phyloP scores from a whole-genome alignment of 1,140 invertebrate species.

The Macrotrachela quadricornifera region DNA sequence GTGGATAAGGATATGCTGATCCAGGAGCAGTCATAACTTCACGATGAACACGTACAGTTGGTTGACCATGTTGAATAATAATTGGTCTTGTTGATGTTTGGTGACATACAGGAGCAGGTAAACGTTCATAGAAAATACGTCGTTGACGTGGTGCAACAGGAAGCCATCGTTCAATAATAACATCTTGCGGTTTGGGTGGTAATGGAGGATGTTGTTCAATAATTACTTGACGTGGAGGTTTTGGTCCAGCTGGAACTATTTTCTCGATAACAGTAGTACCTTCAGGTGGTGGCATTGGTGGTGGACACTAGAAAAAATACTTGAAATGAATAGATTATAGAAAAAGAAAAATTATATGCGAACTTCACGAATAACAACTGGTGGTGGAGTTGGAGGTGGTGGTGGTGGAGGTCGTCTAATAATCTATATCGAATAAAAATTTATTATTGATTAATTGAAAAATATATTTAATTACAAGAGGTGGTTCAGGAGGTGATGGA shows the following conservation, averaged over 20 bases:
- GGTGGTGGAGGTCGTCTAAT: slow-evolving; percentile 3
- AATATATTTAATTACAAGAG: background rate
- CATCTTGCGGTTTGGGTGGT: slow-evolving; percentile 3
- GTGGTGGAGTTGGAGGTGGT: slow-evolving; percentile 1
- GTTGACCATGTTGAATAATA: no score
- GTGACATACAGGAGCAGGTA: no score
- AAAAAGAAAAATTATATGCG: no score
- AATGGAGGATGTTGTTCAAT: slow-evolving; percentile 2
- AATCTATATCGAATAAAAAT: background rate
- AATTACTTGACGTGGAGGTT: slow-evolving; percentile 6
- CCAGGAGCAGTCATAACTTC: no score
- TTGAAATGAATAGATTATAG: no score
- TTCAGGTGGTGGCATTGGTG: background rate
- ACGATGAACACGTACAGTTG: no score
- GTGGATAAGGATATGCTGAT: no score
- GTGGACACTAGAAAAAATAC: background rate
- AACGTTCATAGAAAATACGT: slow-evolving; percentile 2
- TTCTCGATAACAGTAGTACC: background rate
- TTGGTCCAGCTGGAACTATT: background rate
- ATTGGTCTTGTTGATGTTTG: no score
- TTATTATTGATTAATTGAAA: no score
- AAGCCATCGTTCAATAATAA: slow-evolving; percentile 8
- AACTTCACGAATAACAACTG: slow-evolving; percentile 5
- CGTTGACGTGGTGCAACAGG: background rate
- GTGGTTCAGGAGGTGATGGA: background rate